These are phyloP conservation scores for Nestor notabilis DNA, from an alignment of 2,113 vertebrate genomes.

Conservation along the genomic window DNA sequence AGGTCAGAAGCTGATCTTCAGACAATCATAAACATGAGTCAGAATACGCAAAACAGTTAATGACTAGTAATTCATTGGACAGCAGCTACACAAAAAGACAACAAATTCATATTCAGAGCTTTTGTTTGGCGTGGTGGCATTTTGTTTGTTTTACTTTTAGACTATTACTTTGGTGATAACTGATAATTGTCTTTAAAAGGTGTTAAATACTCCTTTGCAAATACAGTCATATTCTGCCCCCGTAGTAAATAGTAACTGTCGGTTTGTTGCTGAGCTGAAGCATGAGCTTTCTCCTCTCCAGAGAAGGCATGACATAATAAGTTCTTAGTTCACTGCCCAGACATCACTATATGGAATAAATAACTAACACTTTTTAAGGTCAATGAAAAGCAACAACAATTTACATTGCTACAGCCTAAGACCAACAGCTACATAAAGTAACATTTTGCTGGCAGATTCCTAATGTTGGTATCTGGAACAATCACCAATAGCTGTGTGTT, in stretches of 20 bases:
- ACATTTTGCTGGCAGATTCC: not conserved
- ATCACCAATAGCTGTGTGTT: not conserved
- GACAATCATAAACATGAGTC: not conserved
- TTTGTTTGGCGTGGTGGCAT: not conserved
- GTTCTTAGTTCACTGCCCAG: not conserved
- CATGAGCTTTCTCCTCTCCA: not conserved
- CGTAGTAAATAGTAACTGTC: not conserved
- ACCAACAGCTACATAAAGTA: not conserved
- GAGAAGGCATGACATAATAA: not conserved
- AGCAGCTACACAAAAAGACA: not conserved
- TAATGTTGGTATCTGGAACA: not conserved
- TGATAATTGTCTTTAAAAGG: not conserved
- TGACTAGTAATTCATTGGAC: not conserved
- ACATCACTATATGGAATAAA: not conserved
- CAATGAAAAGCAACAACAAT: not conserved
- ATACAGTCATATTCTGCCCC: not conserved
- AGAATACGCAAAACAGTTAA: not conserved
- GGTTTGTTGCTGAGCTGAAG: not conserved
- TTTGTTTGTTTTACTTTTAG: not conserved
- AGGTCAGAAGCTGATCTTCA: not conserved
- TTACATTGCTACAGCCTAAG: not conserved
- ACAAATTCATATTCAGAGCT: not conserved
- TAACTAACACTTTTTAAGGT: not conserved
- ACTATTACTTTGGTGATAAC: not conserved
- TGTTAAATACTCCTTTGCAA: not conserved